These are phyloP conservation scores for Sesamia nonagrioides DNA, from an alignment of 1,140 invertebrate species.

Conservation along the genomic window DNA sequence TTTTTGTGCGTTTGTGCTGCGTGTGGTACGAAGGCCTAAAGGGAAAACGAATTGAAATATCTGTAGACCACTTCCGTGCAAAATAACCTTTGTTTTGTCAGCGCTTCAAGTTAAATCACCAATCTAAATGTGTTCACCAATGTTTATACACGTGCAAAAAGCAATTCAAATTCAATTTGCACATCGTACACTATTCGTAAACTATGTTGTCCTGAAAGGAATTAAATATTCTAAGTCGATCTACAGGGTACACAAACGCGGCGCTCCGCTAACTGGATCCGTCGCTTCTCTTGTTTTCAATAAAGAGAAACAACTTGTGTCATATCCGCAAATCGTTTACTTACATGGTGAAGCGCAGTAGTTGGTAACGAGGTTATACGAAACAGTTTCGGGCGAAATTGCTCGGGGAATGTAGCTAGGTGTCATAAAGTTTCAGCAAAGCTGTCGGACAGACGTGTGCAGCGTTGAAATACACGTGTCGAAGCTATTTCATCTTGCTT, in stretches of 20 bases:
- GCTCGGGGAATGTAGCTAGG: constrained; percentile 70
- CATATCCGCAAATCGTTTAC: constrained; percentile 74
- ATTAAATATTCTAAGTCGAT: constrained; percentile 52
- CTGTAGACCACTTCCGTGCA: not conserved
- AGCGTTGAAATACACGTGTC: constrained; percentile 70
- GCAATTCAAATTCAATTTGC: constrained; percentile 38
- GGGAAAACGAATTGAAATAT: too few species aligned
- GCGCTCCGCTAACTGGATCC: constrained; percentile 45
- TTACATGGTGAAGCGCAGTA: constrained; percentile 62
- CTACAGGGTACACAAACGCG: constrained; percentile 50
- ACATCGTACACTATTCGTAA: constrained; percentile 1
- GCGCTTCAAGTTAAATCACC: not conserved
- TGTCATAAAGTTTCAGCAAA: constrained; percentile 79
- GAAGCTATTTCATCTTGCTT: constrained; percentile 60
- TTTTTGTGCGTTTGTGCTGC: not conserved
- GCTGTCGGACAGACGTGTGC: constrained; percentile 70
- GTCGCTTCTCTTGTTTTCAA: constrained; percentile 65
- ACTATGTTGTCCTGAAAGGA: constrained; percentile 27
- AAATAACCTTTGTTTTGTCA: not conserved
- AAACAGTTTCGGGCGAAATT: constrained; percentile 77
- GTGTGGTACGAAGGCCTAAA: too few species aligned
- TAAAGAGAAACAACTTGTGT: constrained; percentile 72
- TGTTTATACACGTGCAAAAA: constrained; percentile 18
- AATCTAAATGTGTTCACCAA: not conserved
- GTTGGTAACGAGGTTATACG: constrained; percentile 79